phyloP scores from a whole-genome alignment of 2,797 vertebrate species.

The Pipistrellus nathusii region DNA sequence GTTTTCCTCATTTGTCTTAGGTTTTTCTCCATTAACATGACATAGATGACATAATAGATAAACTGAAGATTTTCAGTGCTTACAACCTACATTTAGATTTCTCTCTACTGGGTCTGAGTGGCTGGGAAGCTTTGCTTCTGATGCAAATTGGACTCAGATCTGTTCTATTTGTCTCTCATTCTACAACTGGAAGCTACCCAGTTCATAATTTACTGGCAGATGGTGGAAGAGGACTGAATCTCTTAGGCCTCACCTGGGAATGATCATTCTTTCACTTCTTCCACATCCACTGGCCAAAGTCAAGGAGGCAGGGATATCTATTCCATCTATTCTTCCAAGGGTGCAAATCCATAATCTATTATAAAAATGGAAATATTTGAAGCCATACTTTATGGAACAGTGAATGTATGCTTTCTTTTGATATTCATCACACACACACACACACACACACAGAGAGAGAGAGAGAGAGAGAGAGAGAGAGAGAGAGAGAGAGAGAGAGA shows the following conservation, averaged over 20 bases:
- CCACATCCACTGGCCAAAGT: not conserved
- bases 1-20: not conserved
- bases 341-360: not conserved
- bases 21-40: not conserved
- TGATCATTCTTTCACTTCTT: not conserved
- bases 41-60: not conserved
- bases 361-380: not conserved
- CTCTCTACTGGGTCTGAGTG: too few relatives aligned
- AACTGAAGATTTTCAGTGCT: not conserved
- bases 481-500: too few relatives aligned
- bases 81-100: not conserved
- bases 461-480: too few relatives aligned
- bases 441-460: accelerated
- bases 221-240: not conserved
- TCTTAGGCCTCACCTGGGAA: not conserved
- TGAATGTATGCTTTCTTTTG: not conserved
- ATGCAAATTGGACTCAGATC: not conserved
- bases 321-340: not conserved
- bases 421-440: accelerated
- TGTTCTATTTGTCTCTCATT: not conserved
- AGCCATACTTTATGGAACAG: not conserved
- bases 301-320: not conserved
- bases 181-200: accelerated
- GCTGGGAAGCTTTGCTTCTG: not conserved
- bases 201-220: not conserved